Base-by-base conservation (phyloP, 2,113 vertebrate species). In the Carassius auratus region DNA sequence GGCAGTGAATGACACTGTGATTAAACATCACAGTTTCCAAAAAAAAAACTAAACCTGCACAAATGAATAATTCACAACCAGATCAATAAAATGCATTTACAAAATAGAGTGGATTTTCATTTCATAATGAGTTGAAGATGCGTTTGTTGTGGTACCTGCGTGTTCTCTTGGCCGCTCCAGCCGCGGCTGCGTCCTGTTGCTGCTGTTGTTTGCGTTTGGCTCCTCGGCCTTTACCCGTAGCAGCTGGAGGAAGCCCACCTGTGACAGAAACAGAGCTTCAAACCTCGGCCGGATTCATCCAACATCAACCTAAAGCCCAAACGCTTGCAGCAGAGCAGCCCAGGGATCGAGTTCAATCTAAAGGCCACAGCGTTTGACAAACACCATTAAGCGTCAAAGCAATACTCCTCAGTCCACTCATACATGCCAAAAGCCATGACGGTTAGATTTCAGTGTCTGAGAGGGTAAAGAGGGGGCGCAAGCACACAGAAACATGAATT, bases 181-280 rank as follows among this genome's bases (percentile, higher is more conserved):
- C 94, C 0, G 94, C 55, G 0, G 96, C 89, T 0, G 97, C 97
- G 0, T 98, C 98, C 86, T 99, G 97, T 84, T 93, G 94, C 87
- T 94, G 94, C 86, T 95, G 94, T 73, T 99, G 98, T 79, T 99
- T 99, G 88, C 98, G 97, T 84, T 99, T 99, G 15, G 98, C 98
- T 57, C 98, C 98, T 85, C 98, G 91, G 86, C 98, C 98, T 93
- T 99, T 99, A 2, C 97, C 98, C 0, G 97, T 97, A 50, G 96
- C 96, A 2, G 95, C 93, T 0, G 97, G 96, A 0, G 97, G 95
- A 89, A 95, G 85, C 0, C 96, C 97, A 87, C 96, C 97, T 97
- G 85, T 50, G 64, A 85, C 23, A 73, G 33, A 88, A 62, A 77
- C 68, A 75, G 36, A 66, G 61, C 57, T 50, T 77, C 76, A 50